These are phyloP conservation scores for Agriopis leucophaearia DNA, from an alignment of 2,888 invertebrate species.

Conservation along the genomic window DNA sequence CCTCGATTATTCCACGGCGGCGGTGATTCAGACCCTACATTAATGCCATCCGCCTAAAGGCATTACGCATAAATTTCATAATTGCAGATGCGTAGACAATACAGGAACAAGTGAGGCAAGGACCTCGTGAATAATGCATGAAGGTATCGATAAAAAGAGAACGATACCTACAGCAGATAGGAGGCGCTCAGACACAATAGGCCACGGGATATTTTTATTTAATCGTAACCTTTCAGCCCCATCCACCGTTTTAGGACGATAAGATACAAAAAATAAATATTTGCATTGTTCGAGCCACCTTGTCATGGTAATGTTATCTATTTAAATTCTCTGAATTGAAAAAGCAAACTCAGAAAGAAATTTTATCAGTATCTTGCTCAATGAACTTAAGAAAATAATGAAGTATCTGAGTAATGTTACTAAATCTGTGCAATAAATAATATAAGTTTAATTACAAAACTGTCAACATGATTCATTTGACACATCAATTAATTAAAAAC, in stretches of 20 bases:
- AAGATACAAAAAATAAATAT: slow-evolving; percentile 54
- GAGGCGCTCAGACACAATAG: slow-evolving; percentile 60
- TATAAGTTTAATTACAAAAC: background rate
- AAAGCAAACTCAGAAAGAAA: background rate
- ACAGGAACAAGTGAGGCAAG: slow-evolving; percentile 76
- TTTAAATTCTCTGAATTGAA: slow-evolving; percentile 31
- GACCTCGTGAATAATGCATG: slow-evolving; percentile 78
- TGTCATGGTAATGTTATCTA: slow-evolving; percentile 53
- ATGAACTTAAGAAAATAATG: background rate
- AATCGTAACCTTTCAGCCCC: slow-evolving; percentile 65
- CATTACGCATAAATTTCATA: slow-evolving; percentile 80
- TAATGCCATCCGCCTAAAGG: slow-evolving; percentile 77
- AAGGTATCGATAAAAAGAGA: slow-evolving; percentile 61
- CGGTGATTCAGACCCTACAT: slow-evolving; percentile 72
- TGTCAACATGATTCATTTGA: slow-evolving; percentile 13
- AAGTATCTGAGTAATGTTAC: background rate
- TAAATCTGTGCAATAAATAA: too few species aligned
- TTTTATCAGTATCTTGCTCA: background rate
- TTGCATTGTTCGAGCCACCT: slow-evolving; percentile 55
- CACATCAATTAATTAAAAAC: slow-evolving; percentile 26
- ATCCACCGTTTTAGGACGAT: slow-evolving; percentile 58
- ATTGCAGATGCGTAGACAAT: slow-evolving; percentile 83
- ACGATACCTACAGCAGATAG: slow-evolving; percentile 64
- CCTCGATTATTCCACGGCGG: slow-evolving; percentile 65
- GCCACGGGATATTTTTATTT: slow-evolving; percentile 69